Base-by-base conservation (phyloP, 2,797 vertebrate genomes). In the Heteromormyrus szaboi region DNA sequence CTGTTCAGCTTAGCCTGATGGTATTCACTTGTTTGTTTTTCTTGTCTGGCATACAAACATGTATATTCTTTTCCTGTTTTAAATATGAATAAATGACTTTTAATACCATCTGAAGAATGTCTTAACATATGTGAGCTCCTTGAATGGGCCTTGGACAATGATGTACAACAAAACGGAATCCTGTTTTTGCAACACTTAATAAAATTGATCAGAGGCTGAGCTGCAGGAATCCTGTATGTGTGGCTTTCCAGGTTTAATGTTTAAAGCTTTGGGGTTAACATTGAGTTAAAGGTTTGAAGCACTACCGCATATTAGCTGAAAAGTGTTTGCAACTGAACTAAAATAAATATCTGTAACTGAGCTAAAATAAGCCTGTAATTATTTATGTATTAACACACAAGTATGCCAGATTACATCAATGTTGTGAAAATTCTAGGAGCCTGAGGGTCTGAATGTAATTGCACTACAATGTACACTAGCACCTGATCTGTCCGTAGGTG, bases 31-130 rank as follows among this genome's bases (percentile, higher is more conserved):
- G 68, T 37, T 41, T 76, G 68, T 76, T 76, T 76, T 76, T 41
- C 68, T 41, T 76, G 29, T 76, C 33, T 76, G 37, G 68, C 33
- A 76, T 76, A 14, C 37, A 14, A 76, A 19, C 68, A 17, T 76
- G 68, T 76, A 76, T 19, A 17, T 76, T 76, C 37, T 41, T 76
- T 29, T 37, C 68, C 33, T 76, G 68, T 76, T 41, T 76, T 41
- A 41, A 76, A 50, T 84, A 84, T 84, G 46, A 84, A 84, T 84
- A 50, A 87, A 33, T 87, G 29, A 44, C 37, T 62, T 54, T 87
- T 87, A 29, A 62, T 54, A 72, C 83, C 44, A 25, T 29, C 48
- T 94, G 95, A 98, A 98, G 98, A 96, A 99, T 99, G 98, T 76
- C 68, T 76, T 76, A 76, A 76, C 68, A 41, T 76, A 76, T 76